These are phyloP conservation scores for Latrodectus geometricus DNA, from an alignment of 1,140 invertebrate species.

Conservation along the genomic window DNA sequence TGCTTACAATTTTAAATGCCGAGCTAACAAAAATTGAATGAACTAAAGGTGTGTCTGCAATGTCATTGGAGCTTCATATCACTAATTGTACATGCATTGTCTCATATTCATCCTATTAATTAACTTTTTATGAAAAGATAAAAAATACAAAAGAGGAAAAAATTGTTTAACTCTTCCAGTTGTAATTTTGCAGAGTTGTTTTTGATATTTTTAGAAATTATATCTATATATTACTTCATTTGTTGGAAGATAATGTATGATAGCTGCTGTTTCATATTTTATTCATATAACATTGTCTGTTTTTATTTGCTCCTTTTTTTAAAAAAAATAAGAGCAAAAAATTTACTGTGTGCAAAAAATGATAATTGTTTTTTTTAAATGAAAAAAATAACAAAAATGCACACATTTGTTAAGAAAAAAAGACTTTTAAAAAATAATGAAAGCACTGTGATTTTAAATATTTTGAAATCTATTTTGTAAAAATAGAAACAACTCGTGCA, in stretches of 20 bases:
- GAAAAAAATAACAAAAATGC: not conserved
- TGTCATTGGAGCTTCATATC: conserved; percentile 58
- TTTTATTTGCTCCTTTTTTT: too few relatives aligned
- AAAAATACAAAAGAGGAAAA: not conserved
- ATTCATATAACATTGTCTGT: too few relatives aligned
- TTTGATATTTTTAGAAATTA: conserved; percentile 29
- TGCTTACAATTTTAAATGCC: conserved; percentile 3
- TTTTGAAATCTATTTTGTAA: conserved; percentile 53
- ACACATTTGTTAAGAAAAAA: conserved; percentile 40
- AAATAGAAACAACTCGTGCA: conserved; percentile 17
- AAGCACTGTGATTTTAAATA: conserved; percentile 57
- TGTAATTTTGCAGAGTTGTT: conserved; percentile 20
- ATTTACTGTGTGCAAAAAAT: conserved; percentile 37
- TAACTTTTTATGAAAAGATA: conserved; percentile 30
- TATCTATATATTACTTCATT: conserved; percentile 32
- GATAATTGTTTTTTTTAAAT: not conserved
- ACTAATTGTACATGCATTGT: conserved; percentile 50
- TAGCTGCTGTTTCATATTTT: conserved; percentile 21
- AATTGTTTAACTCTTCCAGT: conserved; percentile 36
- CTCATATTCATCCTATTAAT: conserved; percentile 31
- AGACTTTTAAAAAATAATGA: not conserved
- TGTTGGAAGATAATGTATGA: conserved; percentile 33
- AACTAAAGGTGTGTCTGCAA: not conserved
- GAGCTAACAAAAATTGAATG: not conserved
- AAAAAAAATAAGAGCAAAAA: not conserved